These are phyloP conservation scores for Xanthorhoe designata DNA, from an alignment of 2,888 invertebrate genomes.

Conservation along the genomic window DNA sequence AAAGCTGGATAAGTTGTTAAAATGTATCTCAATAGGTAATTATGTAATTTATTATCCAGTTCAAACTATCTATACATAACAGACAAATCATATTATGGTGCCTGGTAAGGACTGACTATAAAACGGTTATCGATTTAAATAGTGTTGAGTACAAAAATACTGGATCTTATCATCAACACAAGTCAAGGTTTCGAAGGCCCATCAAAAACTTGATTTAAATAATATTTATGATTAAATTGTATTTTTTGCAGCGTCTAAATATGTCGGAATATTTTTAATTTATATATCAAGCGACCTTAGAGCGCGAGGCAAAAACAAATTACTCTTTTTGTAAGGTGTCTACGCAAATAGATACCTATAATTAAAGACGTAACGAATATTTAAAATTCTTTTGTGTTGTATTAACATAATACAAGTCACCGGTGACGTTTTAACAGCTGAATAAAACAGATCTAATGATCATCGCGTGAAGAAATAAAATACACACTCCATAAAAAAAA, in stretches of 20 bases:
- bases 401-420: slow-evolving; percentile 52
- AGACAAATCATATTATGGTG: background rate
- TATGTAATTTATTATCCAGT: no score
- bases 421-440: slow-evolving; percentile 45
- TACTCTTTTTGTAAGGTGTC: slow-evolving; percentile 5
- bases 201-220: slow-evolving; percentile 9
- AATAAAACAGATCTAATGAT: slow-evolving; percentile 54
- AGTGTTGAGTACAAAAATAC: background rate
- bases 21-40: no score
- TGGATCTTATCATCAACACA: background rate
- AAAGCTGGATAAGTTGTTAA: no score
- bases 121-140: background rate
- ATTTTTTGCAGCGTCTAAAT: slow-evolving; percentile 5
- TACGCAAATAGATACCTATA: slow-evolving; percentile 8
- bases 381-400: slow-evolving; percentile 59
- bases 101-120: background rate
- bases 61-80: background rate
- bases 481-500: slow-evolving; percentile 34
- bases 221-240: background rate
- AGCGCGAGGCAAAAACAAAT: slow-evolving; percentile 19
- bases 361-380: slow-evolving; percentile 34
- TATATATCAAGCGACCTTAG: slow-evolving; percentile 2
- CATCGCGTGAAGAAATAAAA: slow-evolving; percentile 52
- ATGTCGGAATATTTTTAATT: background rate
- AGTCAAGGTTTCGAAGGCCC: background rate